phyloP scores from a whole-genome alignment of 2,113 vertebrate genomes.

The Brachyhypopomus gauderio region DNA sequence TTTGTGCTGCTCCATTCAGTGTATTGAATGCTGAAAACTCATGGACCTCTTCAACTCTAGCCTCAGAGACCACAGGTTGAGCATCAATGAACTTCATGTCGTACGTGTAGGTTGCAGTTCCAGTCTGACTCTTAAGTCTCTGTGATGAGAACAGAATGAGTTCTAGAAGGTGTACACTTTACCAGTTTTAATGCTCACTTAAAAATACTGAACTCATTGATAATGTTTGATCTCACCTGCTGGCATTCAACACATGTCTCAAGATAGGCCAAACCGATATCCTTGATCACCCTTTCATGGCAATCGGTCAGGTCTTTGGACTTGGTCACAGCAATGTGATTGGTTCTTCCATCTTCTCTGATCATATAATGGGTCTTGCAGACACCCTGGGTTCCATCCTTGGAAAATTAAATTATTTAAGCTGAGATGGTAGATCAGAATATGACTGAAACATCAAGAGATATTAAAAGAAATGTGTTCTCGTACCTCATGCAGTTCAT shows the following conservation, averaged over 20 bases:
- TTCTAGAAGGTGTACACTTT: background rate
- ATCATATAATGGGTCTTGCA: conserved; percentile 82
- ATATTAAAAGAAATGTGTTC: conserved; percentile 41
- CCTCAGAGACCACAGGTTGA: conserved; percentile 72
- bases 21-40: conserved; percentile 77
- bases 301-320: conserved; percentile 80
- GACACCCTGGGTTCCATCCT: conserved; percentile 72
- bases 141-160: conserved; percentile 50
- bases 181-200: background rate
- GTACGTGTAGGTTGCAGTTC: conserved; percentile 72
- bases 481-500: conserved; percentile 81
- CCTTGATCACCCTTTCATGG: conserved; percentile 74
- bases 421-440: background rate
- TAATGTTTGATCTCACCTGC: conserved; percentile 67
- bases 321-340: conserved; percentile 70
- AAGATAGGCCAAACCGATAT: conserved; percentile 74
- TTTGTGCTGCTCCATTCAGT: conserved; percentile 73
- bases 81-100: conserved; percentile 70
- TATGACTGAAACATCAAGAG: background rate
- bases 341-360: conserved; percentile 74
- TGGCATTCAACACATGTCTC: conserved; percentile 66
- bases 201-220: background rate
- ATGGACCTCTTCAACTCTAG: conserved; percentile 74
- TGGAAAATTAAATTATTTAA: background rate
- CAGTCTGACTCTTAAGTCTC: conserved; percentile 75